A percentile compares a stretch with the other conserved stretches of the same genome.
Conservation (phyloP, 2,888 invertebrate species). For the Drosophila birchii region DNA sequence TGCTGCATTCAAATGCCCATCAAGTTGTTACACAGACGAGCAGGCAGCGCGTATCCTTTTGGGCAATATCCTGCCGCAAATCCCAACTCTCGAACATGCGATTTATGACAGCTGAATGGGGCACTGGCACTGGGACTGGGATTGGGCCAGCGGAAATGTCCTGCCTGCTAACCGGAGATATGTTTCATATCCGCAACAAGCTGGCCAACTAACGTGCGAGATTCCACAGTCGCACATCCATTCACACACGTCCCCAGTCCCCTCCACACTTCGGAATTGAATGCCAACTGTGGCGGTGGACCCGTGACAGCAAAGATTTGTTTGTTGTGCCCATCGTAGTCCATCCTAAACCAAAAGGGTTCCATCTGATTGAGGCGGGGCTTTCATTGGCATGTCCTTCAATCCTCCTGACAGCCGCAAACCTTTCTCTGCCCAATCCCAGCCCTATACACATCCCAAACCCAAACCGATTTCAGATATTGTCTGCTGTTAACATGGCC, state of each 20-base stretch:
- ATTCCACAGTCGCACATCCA: constrained; percentile 6
- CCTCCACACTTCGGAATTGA: constrained; percentile 60
- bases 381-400: constrained; percentile 46
- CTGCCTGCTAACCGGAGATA: constrained; percentile 84
- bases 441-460: background rate
- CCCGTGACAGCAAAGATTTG: constrained; percentile 75
- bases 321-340: constrained; percentile 46
- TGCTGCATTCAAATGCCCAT: constrained; percentile 78
- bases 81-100: constrained; percentile 62
- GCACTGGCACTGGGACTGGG: constrained; percentile 4
- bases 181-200: constrained; percentile 82
- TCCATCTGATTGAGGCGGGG: constrained; percentile 54
- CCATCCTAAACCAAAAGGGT: constrained; percentile 51
- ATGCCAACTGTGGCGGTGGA: constrained; percentile 52
- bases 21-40: constrained; percentile 72
- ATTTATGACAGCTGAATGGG: constrained; percentile 69
- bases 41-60: constrained; percentile 63
- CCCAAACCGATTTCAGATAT: background rate
- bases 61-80: constrained; percentile 77
- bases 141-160: constrained; percentile 80
- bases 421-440: constrained; percentile 10
- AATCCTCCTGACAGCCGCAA: constrained; percentile 54
- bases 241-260: constrained; percentile 27
- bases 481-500: constrained; percentile 26
- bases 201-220: constrained; percentile 49